Evolutionary conservation across 2,797 vertebrate genomes (phyloP).

Genomic region (Pangasius djambal): DNA sequence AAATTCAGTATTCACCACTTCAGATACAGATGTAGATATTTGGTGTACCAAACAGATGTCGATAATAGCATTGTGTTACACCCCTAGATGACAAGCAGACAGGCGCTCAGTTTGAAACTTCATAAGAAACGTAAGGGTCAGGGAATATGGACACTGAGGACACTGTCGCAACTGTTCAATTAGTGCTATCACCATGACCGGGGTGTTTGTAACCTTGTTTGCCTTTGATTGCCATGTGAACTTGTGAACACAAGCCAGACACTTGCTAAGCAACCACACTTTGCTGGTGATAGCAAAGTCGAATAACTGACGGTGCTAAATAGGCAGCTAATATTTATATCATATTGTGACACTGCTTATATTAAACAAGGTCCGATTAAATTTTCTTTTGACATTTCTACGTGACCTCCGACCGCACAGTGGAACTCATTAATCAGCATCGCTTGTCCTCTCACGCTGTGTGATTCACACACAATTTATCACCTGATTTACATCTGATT

Average conservation of each 20-base stretch:
- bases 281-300: background rate
- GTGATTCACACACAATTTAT: background rate
- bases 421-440: background rate
- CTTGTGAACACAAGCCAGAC: background rate
- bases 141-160: background rate
- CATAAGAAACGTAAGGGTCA: background rate
- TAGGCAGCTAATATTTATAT: background rate
- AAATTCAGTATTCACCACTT: background rate
- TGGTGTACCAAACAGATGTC: background rate
- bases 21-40: background rate
- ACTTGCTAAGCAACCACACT: background rate
- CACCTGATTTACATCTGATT: background rate
- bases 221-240: background rate
- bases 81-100: background rate
- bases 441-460: background rate
- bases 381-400: background rate
- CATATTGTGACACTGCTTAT: background rate
- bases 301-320: background rate
- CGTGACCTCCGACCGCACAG: background rate
- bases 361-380: background rate
- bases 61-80: background rate
- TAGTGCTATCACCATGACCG: background rate
- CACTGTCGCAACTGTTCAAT: background rate
- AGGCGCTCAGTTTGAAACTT: background rate
- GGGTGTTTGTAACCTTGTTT: background rate